Conservation (phyloP, 2,113 vertebrate genomes). For the Aramus guarauna region DNA sequence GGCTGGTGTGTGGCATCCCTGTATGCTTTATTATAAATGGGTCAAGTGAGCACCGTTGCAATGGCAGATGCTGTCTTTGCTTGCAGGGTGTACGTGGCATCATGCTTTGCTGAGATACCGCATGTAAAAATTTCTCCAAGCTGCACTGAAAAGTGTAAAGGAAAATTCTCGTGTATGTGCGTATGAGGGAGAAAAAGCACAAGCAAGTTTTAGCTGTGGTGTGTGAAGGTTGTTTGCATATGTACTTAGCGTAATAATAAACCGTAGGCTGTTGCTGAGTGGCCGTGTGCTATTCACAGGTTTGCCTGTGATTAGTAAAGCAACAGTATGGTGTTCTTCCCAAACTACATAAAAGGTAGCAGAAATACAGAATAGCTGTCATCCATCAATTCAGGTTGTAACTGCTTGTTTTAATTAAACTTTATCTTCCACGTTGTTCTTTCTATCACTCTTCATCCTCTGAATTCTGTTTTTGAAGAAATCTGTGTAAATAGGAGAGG, state of each 20-base stretch:
- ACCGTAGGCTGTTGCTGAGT: neutral
- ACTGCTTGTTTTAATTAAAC: neutral
- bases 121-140: neutral
- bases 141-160: neutral
- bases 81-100: neutral
- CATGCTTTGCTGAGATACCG: neutral
- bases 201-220: neutral
- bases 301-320: neutral
- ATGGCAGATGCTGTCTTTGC: neutral
- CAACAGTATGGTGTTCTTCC: neutral
- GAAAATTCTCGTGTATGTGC: neutral
- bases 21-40: neutral
- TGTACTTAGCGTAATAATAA: rapidly evolving
- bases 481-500: neutral
- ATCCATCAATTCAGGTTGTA: neutral
- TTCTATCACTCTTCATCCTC: neutral
- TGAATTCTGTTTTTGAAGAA: neutral
- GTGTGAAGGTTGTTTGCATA: neutral
- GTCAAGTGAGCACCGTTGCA: rapidly evolving
- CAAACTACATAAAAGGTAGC: neutral
- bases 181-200: neutral
- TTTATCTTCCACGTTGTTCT: neutral
- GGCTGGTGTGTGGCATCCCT: neutral
- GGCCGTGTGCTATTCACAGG: neutral
- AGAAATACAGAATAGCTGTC: neutral